Conservation (phyloP, 2,113 vertebrate genomes). For the Polyodon spathula region DNA sequence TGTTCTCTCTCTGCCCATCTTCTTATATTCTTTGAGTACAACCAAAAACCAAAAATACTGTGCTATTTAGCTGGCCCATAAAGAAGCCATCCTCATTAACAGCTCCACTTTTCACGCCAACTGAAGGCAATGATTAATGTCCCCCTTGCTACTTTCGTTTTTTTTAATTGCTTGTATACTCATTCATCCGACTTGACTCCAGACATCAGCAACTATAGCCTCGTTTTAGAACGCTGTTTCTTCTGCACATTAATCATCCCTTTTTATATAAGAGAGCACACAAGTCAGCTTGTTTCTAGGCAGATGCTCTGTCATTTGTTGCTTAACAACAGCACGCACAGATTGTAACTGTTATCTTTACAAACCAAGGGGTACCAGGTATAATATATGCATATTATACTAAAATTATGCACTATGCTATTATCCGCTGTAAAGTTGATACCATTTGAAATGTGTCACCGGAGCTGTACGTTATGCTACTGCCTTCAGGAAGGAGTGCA, state of each 20-base stretch:
- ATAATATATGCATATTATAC: no score
- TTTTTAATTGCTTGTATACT: conserved; percentile 65
- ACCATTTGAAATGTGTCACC: no score
- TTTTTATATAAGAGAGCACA: conserved; percentile 58
- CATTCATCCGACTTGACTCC: conserved; percentile 51
- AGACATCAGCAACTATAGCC: conserved; percentile 29
- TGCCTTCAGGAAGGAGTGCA: no score
- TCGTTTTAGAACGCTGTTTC: conserved; percentile 41
- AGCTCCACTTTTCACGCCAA: conserved; percentile 34
- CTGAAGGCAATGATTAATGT: conserved; percentile 60
- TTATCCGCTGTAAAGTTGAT: no score
- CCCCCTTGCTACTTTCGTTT: conserved; percentile 45
- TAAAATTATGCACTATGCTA: no score
- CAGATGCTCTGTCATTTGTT: no score
- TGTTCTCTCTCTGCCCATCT: conserved; percentile 21
- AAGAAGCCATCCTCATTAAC: conserved; percentile 29
- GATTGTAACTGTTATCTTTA: no score
- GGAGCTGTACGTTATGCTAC: no score
- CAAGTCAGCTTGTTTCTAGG: conserved; percentile 34
- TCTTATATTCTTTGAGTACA: conserved; percentile 40
- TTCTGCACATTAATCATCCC: conserved; percentile 61
- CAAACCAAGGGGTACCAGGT: no score
- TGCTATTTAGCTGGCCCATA: conserved; percentile 9
- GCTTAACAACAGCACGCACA: no score
- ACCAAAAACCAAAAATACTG: conserved; percentile 25